Base-by-base conservation (phyloP, 37 sponge, comb jelly and placozoan species). In the Ianthella basta region DNA sequence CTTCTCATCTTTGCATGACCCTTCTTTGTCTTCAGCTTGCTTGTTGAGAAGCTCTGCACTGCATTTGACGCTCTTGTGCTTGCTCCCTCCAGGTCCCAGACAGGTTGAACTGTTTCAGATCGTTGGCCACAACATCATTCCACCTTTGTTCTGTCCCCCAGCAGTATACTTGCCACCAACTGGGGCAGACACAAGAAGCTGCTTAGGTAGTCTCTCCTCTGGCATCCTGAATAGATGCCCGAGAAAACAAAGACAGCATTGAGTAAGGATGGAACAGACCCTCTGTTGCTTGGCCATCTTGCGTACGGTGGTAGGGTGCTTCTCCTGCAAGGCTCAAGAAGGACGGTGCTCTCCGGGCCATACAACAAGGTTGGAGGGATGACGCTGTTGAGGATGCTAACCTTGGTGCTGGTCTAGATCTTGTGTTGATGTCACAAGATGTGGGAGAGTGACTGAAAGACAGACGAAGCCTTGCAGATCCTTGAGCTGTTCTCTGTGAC, bases 1-100 rank as follows among this genome's bases (percentile, higher is more conserved):
- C n/a, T 64, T 64, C 14, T 21, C 66, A 16, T 64, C n/a, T 64
- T 64, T 64, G 14, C 14, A 10, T 8, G 20, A 24, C 14, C 6
- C 27, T 16, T 64, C 66, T n/a, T n/a, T n/a, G n/a, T n/a, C n/a
- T 16, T 64, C 66, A 20, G 66, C 66, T 64, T 64, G 66, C 27
- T 64, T 64, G 66, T 64, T 64, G 66, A 64, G 66, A 64, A 64
- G 20, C 66, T 64, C 66, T 64, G 27, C 66, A 20, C 66, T 10
- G 66, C 27, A 30, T 64, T 64, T 64, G 66, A 64, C 66, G 66
- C 66, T 21, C 66, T 16, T 64, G 12, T 24, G n/a, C 66, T 64
- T 64, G 66, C 66, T 64, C 66, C 66, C 66, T 64, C 66, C 66
- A 30, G 66, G 66, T 64, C 14, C 27, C 66, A 20, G 66, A 64